These are phyloP conservation scores for Helicoverpa armigera DNA, from an alignment of 1,140 invertebrate genomes.

Conservation along the genomic window DNA sequence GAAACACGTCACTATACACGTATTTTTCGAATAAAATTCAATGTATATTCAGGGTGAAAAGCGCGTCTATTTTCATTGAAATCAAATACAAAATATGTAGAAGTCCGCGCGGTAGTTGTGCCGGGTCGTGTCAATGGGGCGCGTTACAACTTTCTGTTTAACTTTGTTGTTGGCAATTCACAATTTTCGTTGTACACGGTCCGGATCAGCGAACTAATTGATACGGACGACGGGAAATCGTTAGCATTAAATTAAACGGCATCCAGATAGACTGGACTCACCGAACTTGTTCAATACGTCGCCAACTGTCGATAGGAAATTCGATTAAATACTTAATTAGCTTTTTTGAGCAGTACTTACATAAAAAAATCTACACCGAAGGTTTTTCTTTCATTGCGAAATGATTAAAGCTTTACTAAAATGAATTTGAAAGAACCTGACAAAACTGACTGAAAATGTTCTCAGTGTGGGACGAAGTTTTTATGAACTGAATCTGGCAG, in stretches of 20 bases:
- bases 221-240: conserved; percentile 35
- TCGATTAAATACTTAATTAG: background rate
- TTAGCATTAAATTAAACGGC: conserved; percentile 36
- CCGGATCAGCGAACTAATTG: conserved; percentile 39
- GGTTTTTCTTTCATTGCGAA: too few species aligned
- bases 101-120: conserved; percentile 12
- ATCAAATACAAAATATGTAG: conserved; percentile 34
- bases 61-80: conserved; percentile 32
- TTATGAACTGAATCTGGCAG: background rate
- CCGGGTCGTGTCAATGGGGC: conserved; percentile 6
- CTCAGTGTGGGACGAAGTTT: background rate
- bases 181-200: conserved; percentile 28
- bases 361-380: too few species aligned
- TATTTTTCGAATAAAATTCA: conserved; percentile 34
- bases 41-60: conserved; percentile 29
- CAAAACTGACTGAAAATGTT: too few species aligned
- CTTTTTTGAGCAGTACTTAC: too few species aligned
- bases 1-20: conserved; percentile 15
- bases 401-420: too few species aligned
- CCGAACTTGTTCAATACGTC: conserved; percentile 26
- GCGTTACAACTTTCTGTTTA: conserved; percentile 29
- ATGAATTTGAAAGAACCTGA: too few species aligned
- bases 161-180: conserved; percentile 36
- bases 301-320: background rate
- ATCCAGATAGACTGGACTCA: conserved; percentile 5